These are phyloP conservation scores for Hypolimnas misippus DNA, from an alignment of 2,888 invertebrate genomes.

Conservation along the genomic window DNA sequence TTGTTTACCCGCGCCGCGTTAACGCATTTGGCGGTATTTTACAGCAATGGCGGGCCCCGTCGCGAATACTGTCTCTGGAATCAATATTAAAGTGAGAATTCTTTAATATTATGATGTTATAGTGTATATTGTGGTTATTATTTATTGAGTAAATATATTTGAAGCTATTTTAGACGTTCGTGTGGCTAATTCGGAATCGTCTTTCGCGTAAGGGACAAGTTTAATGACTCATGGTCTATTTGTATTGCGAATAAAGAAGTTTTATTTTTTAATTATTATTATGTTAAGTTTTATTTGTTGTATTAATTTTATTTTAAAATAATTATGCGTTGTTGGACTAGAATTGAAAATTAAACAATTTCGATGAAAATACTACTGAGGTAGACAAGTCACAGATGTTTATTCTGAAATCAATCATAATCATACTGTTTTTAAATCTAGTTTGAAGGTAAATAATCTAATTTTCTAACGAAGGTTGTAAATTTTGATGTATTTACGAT, in stretches of 20 bases:
- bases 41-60: slow-evolving; percentile 44
- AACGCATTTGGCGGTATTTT: slow-evolving; percentile 30
- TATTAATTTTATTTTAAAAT: not conserved
- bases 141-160: slow-evolving; percentile 25
- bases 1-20: slow-evolving; percentile 30
- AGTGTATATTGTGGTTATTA: slow-evolving; percentile 33
- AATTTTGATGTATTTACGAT: no score
- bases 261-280: not conserved
- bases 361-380: no score
- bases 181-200: slow-evolving; percentile 27
- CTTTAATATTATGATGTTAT: slow-evolving; percentile 11
- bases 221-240: not conserved
- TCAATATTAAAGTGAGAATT: slow-evolving; percentile 77
- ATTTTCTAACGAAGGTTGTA: no score
- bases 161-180: not conserved
- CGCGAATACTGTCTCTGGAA: slow-evolving; percentile 66
- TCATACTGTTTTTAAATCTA: no score
- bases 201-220: slow-evolving; percentile 18
- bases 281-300: not conserved
- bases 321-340: not conserved
- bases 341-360: no score
- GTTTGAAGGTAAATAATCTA: no score
- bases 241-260: not conserved
- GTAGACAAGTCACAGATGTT: no score
- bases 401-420: no score